phyloP scores from a whole-genome alignment of 2,113 vertebrate genomes.

The Etheostoma cragini region DNA sequence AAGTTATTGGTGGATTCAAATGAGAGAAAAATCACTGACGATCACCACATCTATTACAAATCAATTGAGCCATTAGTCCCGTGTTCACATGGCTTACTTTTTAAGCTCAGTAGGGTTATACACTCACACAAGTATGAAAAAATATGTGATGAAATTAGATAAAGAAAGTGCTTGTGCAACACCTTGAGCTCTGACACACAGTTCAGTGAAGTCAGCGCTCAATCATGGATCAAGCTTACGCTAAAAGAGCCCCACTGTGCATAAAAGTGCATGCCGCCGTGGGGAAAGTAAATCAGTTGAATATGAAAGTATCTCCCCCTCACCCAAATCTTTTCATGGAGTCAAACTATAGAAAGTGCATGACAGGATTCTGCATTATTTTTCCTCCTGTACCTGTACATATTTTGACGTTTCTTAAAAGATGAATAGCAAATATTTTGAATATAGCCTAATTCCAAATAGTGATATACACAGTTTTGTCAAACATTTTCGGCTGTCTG shows the following conservation, averaged over 20 bases:
- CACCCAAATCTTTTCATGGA: constrained; percentile 14
- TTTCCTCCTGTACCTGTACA: neutral
- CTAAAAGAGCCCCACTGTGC: constrained; percentile 48
- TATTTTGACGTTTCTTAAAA: neutral
- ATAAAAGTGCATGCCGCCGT: constrained; percentile 39
- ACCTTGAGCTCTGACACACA: constrained; percentile 56
- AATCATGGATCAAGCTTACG: constrained; percentile 60
- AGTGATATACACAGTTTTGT: neutral
- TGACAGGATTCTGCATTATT: neutral
- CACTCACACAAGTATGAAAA: neutral
- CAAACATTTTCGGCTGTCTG: neutral
- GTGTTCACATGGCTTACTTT: constrained; percentile 19
- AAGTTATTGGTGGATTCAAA: neutral
- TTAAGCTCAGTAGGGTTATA: neutral
- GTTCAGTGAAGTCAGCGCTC: constrained; percentile 52
- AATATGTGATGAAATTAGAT: constrained; percentile 40
- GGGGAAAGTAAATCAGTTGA: constrained; percentile 46
- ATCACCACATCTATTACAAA: neutral
- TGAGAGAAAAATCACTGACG: neutral
- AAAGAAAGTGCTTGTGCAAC: constrained; percentile 45
- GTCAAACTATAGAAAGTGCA: constrained; percentile 23
- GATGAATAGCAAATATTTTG: neutral
- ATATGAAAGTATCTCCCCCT: constrained; percentile 23
- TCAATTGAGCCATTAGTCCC: neutral
- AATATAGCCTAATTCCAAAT: neutral